Base-by-base conservation (phyloP, 2,113 vertebrate genomes). In the Gallinago jamesoni region DNA sequence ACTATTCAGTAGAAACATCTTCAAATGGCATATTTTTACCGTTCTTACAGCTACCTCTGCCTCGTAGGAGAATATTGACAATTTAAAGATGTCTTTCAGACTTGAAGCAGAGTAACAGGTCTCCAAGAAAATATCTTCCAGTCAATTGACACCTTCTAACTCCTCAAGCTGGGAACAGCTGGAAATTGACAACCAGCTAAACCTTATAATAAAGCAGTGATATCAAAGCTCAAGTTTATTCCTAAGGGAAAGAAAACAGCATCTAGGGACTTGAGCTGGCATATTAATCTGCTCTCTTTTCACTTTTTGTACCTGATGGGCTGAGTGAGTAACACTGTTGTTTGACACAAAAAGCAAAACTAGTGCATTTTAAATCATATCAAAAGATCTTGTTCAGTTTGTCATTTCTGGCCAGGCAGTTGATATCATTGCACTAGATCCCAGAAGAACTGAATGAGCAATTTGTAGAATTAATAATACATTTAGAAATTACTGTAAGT, bases 131-230 rank as follows among this genome's bases (percentile, higher is more conserved):
- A 89, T 28, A 27, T 78, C 64, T 75, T 68, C 53, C 15, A 57
- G 37, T 41, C 74, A 83, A 41, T 91, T 85, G 78, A 85, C 81
- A 94, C 62, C 45, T 93, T 82, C 67, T 82, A 62, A 64, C n/a
- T 95, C 56, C 39, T 93, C 87, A 75, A 79, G 74, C 79, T 88
- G 85, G 45, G 74, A 91, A 47, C 75, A 97, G 91, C 72, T 93
- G 57, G 93, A 94, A 66, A 82, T 76, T 55, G 35, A 83, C 78
- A 94, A 73, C 20, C 41, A 94, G 50, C 35, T 57, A 83, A 31
- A 90, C 41, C 10, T 79, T 86, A 48, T 18, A 50, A 88, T 43
- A 93, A 95, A 93, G 22, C 22, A 63, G 20, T 48, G 17, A 57
- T 45, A 70, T 41, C 50, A 82, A 87, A 90, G 10, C 19, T 69